Base-by-base conservation (phyloP, 2,113 vertebrate species). In the Mionectes macconnelli region DNA sequence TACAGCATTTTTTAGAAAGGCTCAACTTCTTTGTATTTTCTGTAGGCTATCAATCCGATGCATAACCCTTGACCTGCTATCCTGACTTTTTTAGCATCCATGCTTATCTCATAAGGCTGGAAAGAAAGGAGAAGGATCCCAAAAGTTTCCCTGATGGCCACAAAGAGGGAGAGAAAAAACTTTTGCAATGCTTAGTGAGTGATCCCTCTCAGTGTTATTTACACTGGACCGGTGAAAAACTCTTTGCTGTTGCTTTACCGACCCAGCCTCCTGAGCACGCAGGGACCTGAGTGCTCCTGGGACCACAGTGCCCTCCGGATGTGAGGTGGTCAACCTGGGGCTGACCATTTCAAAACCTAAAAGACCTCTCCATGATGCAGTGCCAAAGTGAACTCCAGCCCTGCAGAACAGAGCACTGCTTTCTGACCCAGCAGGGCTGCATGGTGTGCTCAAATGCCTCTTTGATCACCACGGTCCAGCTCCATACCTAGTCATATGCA, bases 371-470 rank as follows among this genome's bases (percentile, higher is more conserved):
- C 10, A 1, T 53, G 33, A 11, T 19, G 19, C 28, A 8, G 21
- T 27, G 35, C 6, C 63, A 35, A 66, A 53, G 60, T 3, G 60
- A 91, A 50, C 33, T 70, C 31, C 40, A 72, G 13, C 15, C 57
- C 47, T 50, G 52, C 9, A 15, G 57, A 45, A 17, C 10, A 56
- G 25, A n/a, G 30, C 7, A 0, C 47, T 76, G 45, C 8, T 27
- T 42, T 84, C 68, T 57, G 40, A 47, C 9, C 27, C 47, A 42
- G 39, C 10, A n/a, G 37, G n/a, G 18, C 45, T 50, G 8, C 30
- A 6, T 1, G n/a, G 12, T 0, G 0, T 33, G 42, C 27, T 44
- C 21, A 53, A 21, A 35, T 8, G 15, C 33, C 39, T 82, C 55
- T 28, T 39, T 53, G 55, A 15, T 84, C 60, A 24, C 31, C 60